Evolutionary conservation across 2,113 vertebrate species (phyloP).

Genomic region (Otis tarda): DNA sequence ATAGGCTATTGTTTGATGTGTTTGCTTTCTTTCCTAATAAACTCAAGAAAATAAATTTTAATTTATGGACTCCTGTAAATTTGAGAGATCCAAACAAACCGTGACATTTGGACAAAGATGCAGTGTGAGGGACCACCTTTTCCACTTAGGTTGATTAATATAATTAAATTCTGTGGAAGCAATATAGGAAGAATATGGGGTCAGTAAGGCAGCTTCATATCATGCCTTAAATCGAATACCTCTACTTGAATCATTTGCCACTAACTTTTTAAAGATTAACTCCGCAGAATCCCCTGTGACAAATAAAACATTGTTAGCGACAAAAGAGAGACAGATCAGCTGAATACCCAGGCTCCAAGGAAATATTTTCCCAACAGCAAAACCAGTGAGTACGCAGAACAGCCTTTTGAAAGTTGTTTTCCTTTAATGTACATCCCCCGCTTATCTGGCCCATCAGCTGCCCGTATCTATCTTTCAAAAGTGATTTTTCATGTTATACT

Average conservation of each 20-base stretch:
- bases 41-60: neutral
- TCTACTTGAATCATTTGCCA: neutral
- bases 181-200: neutral
- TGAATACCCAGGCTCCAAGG: neutral
- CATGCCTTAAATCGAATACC: neutral
- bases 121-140: neutral
- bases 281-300: neutral
- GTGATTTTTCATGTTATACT: neutral
- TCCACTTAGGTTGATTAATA: neutral
- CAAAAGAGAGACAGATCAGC: neutral
- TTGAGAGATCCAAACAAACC: neutral
- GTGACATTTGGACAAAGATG: neutral
- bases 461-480: neutral
- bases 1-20: neutral
- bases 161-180: neutral
- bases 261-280: neutral
- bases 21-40: neutral
- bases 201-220: neutral
- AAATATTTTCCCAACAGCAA: neutral
- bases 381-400: neutral
- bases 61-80: neutral
- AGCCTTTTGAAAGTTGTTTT: neutral
- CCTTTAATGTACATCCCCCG: neutral
- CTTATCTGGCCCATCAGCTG: neutral
- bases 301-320: neutral